A percentile compares a stretch with the other conserved stretches of the same genome.
These are phyloP conservation scores for Catamblyrhynchus diadema DNA, from an alignment of 2,797 vertebrate species.

Conservation along the genomic window DNA sequence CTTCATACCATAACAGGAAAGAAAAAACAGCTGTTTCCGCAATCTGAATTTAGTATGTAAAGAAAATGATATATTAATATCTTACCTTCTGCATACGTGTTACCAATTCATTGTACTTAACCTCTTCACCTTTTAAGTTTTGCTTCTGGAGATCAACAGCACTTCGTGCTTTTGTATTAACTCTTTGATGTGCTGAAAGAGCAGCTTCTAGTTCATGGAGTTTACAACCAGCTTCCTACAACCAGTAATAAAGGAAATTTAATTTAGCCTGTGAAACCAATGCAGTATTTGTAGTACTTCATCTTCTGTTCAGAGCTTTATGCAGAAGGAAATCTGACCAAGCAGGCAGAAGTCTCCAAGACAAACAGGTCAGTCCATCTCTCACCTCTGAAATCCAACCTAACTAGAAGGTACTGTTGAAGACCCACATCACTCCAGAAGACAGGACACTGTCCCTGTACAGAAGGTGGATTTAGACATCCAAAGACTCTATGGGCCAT, in stretches of 20 bases:
- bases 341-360: not conserved
- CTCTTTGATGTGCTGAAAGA: constrained; percentile 84
- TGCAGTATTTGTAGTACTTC: not conserved
- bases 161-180: constrained; percentile 87
- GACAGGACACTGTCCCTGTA: not conserved
- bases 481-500: not conserved
- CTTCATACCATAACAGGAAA: not conserved
- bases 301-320: not conserved
- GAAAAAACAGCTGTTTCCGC: not conserved
- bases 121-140: constrained; percentile 85
- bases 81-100: constrained; percentile 88
- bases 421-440: not conserved
- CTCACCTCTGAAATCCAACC: not conserved
- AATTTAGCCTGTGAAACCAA: not conserved
- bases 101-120: constrained; percentile 83
- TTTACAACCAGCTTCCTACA: constrained; percentile 81
- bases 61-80: not conserved
- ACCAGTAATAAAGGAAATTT: not conserved
- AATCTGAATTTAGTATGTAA: not conserved
- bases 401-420: not conserved
- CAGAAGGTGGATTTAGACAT: not conserved
- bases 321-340: not conserved
- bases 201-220: constrained; percentile 82
- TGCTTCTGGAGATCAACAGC: constrained; percentile 89
- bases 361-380: not conserved